Percentiles rank a stretch among this genome's conserved stretches.
These are phyloP conservation scores for Anthopleura xanthogrammica DNA, from an alignment of 92 coral and sea anemone species.

Conservation along the genomic window DNA sequence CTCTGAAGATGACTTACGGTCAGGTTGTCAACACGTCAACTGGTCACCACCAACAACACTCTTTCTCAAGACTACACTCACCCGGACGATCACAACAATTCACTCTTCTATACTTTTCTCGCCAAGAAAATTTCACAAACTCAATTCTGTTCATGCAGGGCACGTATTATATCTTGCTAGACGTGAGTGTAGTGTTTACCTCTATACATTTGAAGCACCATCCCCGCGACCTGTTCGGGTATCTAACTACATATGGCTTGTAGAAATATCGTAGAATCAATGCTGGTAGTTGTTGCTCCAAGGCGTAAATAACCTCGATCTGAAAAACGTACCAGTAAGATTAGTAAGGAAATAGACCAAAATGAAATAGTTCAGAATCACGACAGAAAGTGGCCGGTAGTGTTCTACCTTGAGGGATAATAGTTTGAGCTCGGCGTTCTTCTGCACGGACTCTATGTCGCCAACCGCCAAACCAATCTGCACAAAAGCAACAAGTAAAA, in stretches of 20 bases:
- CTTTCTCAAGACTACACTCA: no score
- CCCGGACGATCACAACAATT: no score
- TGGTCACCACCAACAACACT: no score
- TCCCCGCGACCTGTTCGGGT: constrained; percentile 41
- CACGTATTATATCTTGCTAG: neutral
- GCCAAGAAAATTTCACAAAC: no score
- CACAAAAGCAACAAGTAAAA: neutral
- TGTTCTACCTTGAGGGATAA: constrained; percentile 64
- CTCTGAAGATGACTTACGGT: no score
- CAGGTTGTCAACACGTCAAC: no score
- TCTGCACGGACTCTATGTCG: constrained; percentile 86
- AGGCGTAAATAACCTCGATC: constrained; percentile 49
- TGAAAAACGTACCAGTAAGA: constrained; percentile 1
- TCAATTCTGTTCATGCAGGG: no score
- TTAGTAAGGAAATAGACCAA: no score
- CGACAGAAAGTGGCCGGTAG: no score
- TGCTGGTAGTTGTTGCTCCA: constrained; percentile 56
- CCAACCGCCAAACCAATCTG: constrained; percentile 98
- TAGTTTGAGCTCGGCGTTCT: constrained; percentile 78
- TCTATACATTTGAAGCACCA: neutral
- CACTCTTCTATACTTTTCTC: no score
- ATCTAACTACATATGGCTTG: constrained; percentile 38
- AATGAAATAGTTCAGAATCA: no score
- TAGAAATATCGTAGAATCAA: constrained; percentile 49
- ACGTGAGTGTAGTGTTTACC: neutral